phyloP scores from a whole-genome alignment of 2,797 vertebrate species.

The Scyliorhinus canicula region DNA sequence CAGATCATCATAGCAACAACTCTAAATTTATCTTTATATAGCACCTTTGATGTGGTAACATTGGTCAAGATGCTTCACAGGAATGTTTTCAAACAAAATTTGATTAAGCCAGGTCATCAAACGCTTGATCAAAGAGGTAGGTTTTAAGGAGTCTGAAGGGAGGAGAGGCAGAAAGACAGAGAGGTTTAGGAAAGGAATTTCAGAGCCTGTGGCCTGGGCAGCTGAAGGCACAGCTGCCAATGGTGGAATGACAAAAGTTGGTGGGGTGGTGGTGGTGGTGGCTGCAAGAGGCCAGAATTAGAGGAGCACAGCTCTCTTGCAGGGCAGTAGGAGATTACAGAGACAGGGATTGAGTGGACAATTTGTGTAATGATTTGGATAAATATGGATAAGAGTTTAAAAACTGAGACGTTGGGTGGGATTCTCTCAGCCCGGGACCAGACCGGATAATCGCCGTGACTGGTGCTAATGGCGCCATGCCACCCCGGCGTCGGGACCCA shows the following conservation, averaged over 20 bases:
- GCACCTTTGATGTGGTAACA: background rate
- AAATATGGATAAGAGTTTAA: background rate
- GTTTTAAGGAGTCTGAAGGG: background rate
- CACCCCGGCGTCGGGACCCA: too few relatives aligned
- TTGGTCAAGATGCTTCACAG: background rate
- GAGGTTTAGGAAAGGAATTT: background rate
- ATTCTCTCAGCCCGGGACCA: too few relatives aligned
- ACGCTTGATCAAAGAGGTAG: background rate
- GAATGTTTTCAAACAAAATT: background rate
- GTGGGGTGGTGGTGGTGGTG: too few relatives aligned
- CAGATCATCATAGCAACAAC: background rate
- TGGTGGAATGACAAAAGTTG: background rate
- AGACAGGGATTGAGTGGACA: background rate
- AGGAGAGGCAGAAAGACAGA: background rate
- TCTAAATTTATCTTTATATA: background rate
- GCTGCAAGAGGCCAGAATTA: background rate
- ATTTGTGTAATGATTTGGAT: background rate
- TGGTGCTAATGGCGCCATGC: too few relatives aligned
- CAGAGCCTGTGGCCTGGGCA: background rate
- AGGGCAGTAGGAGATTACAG: background rate
- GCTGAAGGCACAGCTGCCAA: background rate
- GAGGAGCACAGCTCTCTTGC: background rate
- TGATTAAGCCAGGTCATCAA: background rate
- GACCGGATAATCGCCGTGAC: too few relatives aligned
- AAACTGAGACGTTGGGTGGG: background rate